Conservation (phyloP, 2,797 vertebrate genomes). For the Mormyrus proboscirostris region DNA sequence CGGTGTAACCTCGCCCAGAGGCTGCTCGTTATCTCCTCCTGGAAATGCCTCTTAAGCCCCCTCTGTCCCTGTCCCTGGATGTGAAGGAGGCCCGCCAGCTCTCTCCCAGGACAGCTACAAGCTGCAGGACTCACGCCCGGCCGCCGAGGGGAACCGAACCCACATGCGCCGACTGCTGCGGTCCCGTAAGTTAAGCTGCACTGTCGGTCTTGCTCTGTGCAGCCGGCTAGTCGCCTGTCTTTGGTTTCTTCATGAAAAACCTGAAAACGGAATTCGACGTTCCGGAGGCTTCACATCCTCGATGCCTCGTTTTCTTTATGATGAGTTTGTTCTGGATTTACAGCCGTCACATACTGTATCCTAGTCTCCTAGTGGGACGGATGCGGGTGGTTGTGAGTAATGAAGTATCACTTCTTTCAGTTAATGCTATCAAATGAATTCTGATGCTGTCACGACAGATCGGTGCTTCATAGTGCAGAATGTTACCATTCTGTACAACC, state of each 20-base stretch:
- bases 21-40: constrained; percentile 10
- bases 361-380: neutral
- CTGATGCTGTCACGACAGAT: neutral
- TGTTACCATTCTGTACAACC: neutral
- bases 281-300: neutral
- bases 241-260: neutral
- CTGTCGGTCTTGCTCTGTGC: neutral
- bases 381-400: neutral
- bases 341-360: neutral
- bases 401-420: neutral
- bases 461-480: neutral
- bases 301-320: neutral
- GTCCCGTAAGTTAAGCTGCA: neutral
- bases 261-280: neutral
- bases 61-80: neutral
- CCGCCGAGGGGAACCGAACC: neutral
- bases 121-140: neutral
- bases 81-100: neutral
- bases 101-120: neutral
- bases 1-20: constrained; percentile 5
- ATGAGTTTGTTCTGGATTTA: neutral
- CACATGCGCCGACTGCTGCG: neutral
- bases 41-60: constrained; percentile 14
- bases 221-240: neutral
- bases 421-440: neutral